A percentile compares a stretch with the other conserved stretches of the same genome.
Evolutionary conservation across 2,797 vertebrate genomes (phyloP).

Genomic region (Diplodus puntazzo): DNA sequence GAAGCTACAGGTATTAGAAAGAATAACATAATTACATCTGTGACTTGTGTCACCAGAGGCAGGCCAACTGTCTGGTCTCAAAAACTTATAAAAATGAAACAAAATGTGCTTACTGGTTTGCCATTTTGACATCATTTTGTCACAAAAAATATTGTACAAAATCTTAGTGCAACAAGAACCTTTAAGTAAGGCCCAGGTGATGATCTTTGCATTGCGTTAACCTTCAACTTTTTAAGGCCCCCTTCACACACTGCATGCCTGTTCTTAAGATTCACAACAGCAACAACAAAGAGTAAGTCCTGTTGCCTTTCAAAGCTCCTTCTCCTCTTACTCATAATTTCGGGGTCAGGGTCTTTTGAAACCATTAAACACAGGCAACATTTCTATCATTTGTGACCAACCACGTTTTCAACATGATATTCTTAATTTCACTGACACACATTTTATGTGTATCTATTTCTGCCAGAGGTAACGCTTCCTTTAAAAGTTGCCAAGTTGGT

Average conservation of each 20-base stretch:
- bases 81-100: slow-evolving; percentile 19
- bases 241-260: neutral
- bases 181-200: slow-evolving; percentile 44
- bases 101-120: slow-evolving; percentile 32
- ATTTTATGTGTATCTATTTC: neutral
- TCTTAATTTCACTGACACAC: neutral
- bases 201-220: slow-evolving; percentile 36
- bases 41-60: slow-evolving; percentile 5
- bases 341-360: neutral
- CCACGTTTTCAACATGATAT: neutral
- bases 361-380: neutral
- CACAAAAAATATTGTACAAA: slow-evolving; percentile 47
- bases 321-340: neutral
- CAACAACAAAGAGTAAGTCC: neutral
- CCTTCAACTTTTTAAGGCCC: slow-evolving; percentile 3
- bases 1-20: slow-evolving; percentile 53
- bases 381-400: neutral
- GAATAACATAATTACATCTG: slow-evolving; percentile 2
- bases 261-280: neutral
- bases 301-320: neutral
- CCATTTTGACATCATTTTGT: slow-evolving; percentile 56
- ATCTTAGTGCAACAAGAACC: slow-evolving; percentile 41
- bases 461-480: neutral
- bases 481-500: neutral
- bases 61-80: slow-evolving; percentile 8